Percentiles rank a stretch among this genome's conserved stretches.
phyloP scores from a whole-genome alignment of 2,113 vertebrate genomes.

The Esox niger region DNA sequence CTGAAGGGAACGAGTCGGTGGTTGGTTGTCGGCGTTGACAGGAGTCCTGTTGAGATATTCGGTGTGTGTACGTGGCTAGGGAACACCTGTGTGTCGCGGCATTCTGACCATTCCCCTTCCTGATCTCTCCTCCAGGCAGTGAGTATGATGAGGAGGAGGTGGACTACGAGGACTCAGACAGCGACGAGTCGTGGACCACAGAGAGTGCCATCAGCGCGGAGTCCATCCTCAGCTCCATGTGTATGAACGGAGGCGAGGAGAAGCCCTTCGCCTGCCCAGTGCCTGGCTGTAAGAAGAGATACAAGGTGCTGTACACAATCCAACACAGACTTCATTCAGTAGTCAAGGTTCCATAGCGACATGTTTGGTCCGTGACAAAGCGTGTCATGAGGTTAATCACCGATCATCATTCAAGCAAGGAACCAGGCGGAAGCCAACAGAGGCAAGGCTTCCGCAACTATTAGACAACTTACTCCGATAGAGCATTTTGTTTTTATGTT shows the following conservation, averaged over 20 bases:
- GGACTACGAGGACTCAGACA: constrained; percentile 97
- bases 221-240: constrained; percentile 97
- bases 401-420: no score
- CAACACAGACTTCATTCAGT: no score
- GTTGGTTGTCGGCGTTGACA: no score
- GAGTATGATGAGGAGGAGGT: constrained; percentile 97
- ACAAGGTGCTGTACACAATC: constrained; percentile 77
- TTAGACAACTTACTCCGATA: no score
- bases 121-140: constrained; percentile 79
- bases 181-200: constrained; percentile 97
- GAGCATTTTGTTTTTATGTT: no score
- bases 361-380: no score
- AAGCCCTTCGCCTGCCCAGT: constrained; percentile 98
- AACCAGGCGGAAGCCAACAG: no score
- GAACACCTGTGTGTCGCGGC: neutral
- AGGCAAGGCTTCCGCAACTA: no score
- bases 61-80: neutral
- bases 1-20: no score
- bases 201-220: constrained; percentile 98
- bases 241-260: constrained; percentile 97
- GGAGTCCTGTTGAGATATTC: neutral
- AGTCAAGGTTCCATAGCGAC: no score
- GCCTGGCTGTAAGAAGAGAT: constrained; percentile 98
- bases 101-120: no score
- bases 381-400: no score